These are phyloP conservation scores for Sinella curviseta DNA, from an alignment of 1,140 invertebrate species.

Conservation along the genomic window DNA sequence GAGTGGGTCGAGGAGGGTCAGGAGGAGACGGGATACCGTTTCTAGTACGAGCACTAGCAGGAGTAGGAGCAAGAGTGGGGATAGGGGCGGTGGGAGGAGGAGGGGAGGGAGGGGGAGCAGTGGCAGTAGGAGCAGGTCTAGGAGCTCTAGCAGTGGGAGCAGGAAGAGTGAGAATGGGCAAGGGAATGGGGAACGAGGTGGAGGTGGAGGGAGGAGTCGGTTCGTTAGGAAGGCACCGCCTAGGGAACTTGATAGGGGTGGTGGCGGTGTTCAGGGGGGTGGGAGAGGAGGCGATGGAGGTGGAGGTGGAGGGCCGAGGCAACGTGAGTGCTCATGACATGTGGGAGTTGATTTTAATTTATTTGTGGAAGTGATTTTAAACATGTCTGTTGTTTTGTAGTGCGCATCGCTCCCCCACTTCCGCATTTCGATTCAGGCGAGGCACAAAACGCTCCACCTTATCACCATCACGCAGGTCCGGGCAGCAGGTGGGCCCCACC, in stretches of 20 bases:
- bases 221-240: slow-evolving; percentile 46
- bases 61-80: background rate
- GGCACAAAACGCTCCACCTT: background rate
- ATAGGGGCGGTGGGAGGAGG: background rate
- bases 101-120: background rate
- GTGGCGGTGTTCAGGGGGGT: background rate
- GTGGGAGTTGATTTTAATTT: too few relatives aligned
- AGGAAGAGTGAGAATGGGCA: background rate
- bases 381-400: background rate
- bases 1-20: background rate
- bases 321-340: background rate
- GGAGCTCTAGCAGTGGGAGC: slow-evolving; percentile 38
- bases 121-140: slow-evolving; percentile 37
- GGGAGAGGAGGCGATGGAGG: background rate
- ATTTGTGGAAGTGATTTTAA: too few relatives aligned
- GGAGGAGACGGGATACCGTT: too few relatives aligned
- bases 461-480: background rate
- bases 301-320: background rate
- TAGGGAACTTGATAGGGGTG: background rate
- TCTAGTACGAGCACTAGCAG: background rate
- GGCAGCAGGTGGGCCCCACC: background rate
- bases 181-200: slow-evolving; percentile 24
- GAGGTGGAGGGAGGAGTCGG: slow-evolving; percentile 32
- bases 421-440: slow-evolving; percentile 18
- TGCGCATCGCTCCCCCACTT: slow-evolving; percentile 46